These are phyloP conservation scores for Dichetophora obliterata DNA, from an alignment of 2,888 invertebrate genomes.

Conservation along the genomic window DNA sequence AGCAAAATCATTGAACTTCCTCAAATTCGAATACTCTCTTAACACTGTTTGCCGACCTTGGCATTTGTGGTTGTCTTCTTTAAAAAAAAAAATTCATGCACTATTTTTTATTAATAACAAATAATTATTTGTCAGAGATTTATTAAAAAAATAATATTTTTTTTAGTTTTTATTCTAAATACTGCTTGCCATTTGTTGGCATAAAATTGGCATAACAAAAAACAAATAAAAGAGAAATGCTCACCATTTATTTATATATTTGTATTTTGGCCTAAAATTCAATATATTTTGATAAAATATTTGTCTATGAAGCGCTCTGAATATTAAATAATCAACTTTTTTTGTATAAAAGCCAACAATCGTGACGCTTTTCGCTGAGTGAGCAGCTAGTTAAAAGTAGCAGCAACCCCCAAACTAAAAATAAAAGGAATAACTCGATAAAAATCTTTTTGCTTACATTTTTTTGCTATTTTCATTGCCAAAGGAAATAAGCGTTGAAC, in stretches of 20 bases:
- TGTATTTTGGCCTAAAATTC: not conserved
- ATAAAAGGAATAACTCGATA: not conserved
- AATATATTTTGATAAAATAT: no score
- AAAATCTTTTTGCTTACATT: not conserved
- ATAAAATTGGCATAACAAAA: not conserved
- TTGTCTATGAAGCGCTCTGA: no score
- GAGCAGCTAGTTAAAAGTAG: no score
- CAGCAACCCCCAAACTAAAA: not conserved
- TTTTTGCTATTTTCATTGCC: slow-evolving; percentile 2
- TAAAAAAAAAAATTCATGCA: not conserved
- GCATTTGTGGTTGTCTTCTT: not conserved
- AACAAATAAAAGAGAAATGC: not conserved
- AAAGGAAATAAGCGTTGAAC: not conserved
- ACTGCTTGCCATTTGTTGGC: not conserved
- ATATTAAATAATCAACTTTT: no score
- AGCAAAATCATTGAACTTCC: no score
- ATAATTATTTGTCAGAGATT: no score
- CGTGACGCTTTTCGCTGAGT: no score
- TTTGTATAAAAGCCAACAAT: no score
- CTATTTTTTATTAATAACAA: not conserved
- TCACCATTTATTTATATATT: slow-evolving; percentile 2
- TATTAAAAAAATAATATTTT: no score
- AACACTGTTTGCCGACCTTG: no score
- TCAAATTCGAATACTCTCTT: no score
- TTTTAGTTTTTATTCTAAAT: no score